phyloP scores from a whole-genome alignment of 1,140 invertebrate genomes.

The Lasioglossum baleicum region DNA sequence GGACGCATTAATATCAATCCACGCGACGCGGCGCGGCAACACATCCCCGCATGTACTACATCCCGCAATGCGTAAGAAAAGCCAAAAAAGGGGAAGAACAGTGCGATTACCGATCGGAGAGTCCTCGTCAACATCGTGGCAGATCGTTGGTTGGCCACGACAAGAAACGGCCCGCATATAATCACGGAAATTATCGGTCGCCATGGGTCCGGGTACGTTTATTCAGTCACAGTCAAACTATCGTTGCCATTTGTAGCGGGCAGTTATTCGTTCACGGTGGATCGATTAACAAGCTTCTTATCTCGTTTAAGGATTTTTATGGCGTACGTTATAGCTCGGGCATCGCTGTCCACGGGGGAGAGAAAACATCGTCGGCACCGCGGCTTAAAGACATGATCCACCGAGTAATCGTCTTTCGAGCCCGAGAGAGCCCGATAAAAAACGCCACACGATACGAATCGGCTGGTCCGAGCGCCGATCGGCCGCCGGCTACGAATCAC shows the following conservation, averaged over 20 bases:
- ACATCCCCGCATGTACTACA: background rate
- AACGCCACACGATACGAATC: conserved; percentile 69
- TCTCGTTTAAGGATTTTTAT: conserved; percentile 68
- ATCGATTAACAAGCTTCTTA: conserved; percentile 69
- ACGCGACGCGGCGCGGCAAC: background rate
- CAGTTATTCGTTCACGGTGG: conserved; percentile 50
- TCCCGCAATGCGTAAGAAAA: background rate
- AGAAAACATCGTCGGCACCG: conserved; percentile 57
- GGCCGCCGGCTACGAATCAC: conserved; percentile 68
- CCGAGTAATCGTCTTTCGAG: conserved; percentile 61
- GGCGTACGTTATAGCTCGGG: conserved; percentile 57
- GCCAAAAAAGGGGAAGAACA: background rate
- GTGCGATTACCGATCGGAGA: background rate
- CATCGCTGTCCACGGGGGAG: conserved; percentile 49
- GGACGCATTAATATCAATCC: background rate
- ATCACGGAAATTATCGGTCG: conserved; percentile 43
- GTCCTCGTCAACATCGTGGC: background rate
- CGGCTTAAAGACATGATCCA: conserved; percentile 63
- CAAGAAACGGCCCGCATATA: conserved; percentile 22
- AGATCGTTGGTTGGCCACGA: background rate
- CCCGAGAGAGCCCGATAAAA: conserved; percentile 28
- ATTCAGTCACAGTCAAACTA: conserved; percentile 30
- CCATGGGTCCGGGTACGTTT: background rate
- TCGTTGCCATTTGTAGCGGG: conserved; percentile 43
- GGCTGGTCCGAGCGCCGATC: conserved; percentile 65